phyloP scores from a whole-genome alignment of 2,113 vertebrate genomes.

The Melanostigma gelatinosum region DNA sequence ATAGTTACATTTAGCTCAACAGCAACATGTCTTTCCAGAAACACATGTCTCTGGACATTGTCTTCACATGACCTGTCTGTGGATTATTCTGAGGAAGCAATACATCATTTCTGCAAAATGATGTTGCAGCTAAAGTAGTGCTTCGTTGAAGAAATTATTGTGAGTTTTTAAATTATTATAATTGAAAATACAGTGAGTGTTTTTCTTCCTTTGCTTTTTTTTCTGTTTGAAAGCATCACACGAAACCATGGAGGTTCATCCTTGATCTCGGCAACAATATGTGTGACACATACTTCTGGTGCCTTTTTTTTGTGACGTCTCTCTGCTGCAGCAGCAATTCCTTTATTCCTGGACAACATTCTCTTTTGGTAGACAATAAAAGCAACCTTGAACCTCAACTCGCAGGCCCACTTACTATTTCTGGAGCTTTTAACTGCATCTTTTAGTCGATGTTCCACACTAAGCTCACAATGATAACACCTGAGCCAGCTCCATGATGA shows the following conservation, averaged over 20 bases:
- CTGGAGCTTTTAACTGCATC: not conserved
- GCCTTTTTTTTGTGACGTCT: not conserved
- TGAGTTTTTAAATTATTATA: not conserved
- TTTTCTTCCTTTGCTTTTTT: not conserved
- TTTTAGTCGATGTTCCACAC: not conserved
- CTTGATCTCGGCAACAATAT: not conserved
- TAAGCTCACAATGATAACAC: conserved; percentile 6
- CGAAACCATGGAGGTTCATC: not conserved
- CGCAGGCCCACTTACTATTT: not conserved
- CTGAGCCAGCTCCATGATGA: not conserved
- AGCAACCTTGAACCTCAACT: not conserved
- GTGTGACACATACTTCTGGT: conserved; percentile 1
- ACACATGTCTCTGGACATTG: no score
- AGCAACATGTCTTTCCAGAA: not conserved
- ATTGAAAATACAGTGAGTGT: not conserved
- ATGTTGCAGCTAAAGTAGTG: not conserved
- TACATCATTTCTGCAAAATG: not conserved
- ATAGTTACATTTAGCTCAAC: not conserved
- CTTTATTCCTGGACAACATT: no score
- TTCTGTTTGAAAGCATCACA: not conserved
- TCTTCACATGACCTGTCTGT: not conserved
- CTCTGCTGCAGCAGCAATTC: no score
- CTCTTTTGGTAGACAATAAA: not conserved
- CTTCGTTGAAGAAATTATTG: not conserved
- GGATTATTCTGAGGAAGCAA: not conserved